Evolutionary conservation across 35 echinoderm and acorn worm genomes (phyloP).

Genomic region (Hemicentrotus pulcherrimus): DNA sequence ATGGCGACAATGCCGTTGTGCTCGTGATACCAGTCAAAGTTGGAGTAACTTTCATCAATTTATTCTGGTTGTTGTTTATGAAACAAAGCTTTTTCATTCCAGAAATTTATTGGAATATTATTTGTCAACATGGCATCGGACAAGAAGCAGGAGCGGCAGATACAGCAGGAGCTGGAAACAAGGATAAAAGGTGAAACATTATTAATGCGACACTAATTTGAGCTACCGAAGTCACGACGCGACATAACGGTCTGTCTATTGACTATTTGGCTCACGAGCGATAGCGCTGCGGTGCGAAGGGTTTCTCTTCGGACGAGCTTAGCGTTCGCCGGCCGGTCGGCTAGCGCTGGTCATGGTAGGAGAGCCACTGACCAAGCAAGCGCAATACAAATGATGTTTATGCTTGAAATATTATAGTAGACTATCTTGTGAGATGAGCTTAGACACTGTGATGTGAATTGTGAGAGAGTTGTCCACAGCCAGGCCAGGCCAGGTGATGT

Average conservation of each 20-base stretch:
- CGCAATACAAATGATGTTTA: no score
- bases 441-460: no score
- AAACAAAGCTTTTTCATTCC: not conserved
- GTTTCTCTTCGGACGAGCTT: not conserved
- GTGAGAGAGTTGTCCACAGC: no score
- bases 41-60: not conserved
- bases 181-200: conserved; percentile 42
- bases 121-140: conserved; percentile 35
- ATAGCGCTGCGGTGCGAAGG: no score
- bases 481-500: no score
- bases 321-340: not conserved
- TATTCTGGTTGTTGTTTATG: not conserved
- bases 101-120: not conserved
- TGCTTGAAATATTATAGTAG: not conserved
- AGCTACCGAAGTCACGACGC: not conserved
- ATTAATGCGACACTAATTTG: not conserved
- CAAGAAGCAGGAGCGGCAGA: conserved; percentile 25
- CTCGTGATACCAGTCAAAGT: not conserved
- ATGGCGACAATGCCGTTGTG: conserved; percentile 39
- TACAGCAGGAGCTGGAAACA: conserved; percentile 48
- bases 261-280: not conserved
- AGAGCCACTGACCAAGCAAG: not conserved
- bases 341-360: not conserved
- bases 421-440: no score
- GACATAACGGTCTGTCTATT: not conserved